Percentiles rank a stretch among this genome's conserved stretches.
Conservation (phyloP, 2,888 invertebrate genomes). For the Nomada lathburiana region DNA sequence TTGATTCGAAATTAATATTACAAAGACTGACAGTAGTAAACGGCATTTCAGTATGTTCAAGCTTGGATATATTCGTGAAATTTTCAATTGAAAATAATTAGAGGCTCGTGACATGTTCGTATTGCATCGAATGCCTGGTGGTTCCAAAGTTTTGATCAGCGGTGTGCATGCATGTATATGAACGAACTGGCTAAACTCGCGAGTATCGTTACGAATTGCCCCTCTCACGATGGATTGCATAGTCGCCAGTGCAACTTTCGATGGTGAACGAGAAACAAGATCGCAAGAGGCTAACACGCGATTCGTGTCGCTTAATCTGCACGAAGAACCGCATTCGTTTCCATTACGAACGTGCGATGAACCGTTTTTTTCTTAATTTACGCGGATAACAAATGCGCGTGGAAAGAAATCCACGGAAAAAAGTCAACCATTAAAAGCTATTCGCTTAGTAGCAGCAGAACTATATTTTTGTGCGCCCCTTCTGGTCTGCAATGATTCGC, state of each 20-base stretch:
- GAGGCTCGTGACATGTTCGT: background rate
- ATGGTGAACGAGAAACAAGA: constrained; percentile 12
- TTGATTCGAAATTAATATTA: too few relatives aligned
- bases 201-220: background rate
- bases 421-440: too few relatives aligned
- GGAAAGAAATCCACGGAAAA: too few relatives aligned
- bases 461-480: too few relatives aligned
- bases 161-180: background rate
- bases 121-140: background rate
- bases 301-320: constrained; percentile 33
- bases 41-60: too few relatives aligned
- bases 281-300: constrained; percentile 12
- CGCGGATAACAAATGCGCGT: background rate
- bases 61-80: too few relatives aligned
- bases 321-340: constrained; percentile 31
- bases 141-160: background rate
- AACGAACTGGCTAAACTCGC: background rate
- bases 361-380: constrained; percentile 23
- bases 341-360: constrained; percentile 24
- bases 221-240: constrained; percentile 15
- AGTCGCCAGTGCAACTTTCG: constrained; percentile 8
- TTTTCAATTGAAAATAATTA: too few relatives aligned
- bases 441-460: too few relatives aligned
- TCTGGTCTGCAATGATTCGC: too few relatives aligned
- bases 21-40: too few relatives aligned